These are phyloP conservation scores for Dynastes tityus DNA, from an alignment of 2,888 invertebrate species.

Conservation along the genomic window DNA sequence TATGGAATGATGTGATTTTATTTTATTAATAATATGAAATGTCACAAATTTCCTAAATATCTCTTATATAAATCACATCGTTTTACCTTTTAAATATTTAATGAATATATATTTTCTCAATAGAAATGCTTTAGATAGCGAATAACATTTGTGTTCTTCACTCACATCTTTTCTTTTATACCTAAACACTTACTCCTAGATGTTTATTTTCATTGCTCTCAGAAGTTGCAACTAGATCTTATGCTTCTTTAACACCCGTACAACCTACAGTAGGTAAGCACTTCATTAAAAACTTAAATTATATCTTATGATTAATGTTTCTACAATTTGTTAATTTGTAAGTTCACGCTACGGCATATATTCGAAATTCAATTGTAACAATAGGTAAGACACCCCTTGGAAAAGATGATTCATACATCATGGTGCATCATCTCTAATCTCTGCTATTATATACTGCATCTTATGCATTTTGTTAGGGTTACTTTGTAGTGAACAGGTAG, in stretches of 20 bases:
- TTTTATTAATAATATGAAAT: neutral
- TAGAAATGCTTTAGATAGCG: too few species aligned
- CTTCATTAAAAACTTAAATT: conserved; percentile 42
- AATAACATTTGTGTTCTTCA: neutral
- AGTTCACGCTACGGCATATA: neutral
- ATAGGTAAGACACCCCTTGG: conserved; percentile 24
- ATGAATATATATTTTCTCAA: too few species aligned
- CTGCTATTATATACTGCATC: conserved; percentile 46
- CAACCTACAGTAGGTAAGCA: conserved; percentile 72
- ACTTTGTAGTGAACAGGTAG: conserved; percentile 55
- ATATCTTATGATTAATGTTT: conserved; percentile 7
- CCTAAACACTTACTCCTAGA: conserved; percentile 44
- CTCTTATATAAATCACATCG: too few species aligned
- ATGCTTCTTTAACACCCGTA: conserved; percentile 74
- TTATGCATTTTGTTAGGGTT: conserved; percentile 51
- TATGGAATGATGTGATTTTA: neutral
- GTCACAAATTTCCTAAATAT: too few species aligned
- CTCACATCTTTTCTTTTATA: conserved; percentile 27
- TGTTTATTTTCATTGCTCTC: conserved; percentile 62
- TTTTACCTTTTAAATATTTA: too few species aligned
- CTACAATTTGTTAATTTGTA: conserved; percentile 17
- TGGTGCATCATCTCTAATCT: conserved; percentile 48
- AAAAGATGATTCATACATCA: conserved; percentile 51
- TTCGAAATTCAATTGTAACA: conserved; percentile 5
- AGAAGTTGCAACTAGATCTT: conserved; percentile 73